Conservation (phyloP, 2,113 vertebrate species). For the Hipposideros armiger region DNA sequence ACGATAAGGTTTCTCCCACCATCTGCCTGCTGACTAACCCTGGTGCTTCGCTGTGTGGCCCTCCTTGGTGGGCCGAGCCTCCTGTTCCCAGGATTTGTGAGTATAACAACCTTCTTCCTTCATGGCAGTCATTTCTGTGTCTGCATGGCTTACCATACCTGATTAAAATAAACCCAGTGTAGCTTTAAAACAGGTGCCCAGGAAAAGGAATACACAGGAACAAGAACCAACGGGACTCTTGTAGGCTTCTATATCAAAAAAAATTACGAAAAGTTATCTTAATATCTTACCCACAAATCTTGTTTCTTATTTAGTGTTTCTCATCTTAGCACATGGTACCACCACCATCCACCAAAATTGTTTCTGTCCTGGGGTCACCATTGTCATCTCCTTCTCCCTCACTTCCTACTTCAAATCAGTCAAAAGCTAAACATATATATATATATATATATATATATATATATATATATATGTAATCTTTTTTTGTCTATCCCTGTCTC, state of each 20-base stretch:
- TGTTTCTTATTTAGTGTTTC: neutral
- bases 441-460: neutral
- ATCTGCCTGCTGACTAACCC: too few species aligned
- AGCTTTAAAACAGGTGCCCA: too few species aligned
- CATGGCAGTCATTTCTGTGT: neutral
- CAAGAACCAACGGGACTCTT: neutral
- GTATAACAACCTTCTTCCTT: neutral
- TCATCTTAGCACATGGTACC: neutral
- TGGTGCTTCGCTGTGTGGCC: neutral
- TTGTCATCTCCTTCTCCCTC: neutral
- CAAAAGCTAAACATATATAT: neutral
- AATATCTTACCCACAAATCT: neutral
- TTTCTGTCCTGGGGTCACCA: neutral
- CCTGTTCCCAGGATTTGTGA: neutral
- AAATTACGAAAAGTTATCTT: neutral
- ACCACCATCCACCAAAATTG: neutral
- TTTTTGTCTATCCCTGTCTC: neutral
- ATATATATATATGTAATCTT: neutral
- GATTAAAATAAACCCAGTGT: neutral
- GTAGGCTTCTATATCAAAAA: neutral
- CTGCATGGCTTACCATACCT: neutral
- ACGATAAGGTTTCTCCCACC: neutral
- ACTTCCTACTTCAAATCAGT: neutral
- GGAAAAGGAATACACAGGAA: neutral
- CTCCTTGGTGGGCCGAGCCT: fast-evolving